Percentiles rank a stretch among this genome's conserved stretches.
phyloP scores from a whole-genome alignment of 2,113 vertebrate genomes.

The Cyanoramphus novaezelandiae region DNA sequence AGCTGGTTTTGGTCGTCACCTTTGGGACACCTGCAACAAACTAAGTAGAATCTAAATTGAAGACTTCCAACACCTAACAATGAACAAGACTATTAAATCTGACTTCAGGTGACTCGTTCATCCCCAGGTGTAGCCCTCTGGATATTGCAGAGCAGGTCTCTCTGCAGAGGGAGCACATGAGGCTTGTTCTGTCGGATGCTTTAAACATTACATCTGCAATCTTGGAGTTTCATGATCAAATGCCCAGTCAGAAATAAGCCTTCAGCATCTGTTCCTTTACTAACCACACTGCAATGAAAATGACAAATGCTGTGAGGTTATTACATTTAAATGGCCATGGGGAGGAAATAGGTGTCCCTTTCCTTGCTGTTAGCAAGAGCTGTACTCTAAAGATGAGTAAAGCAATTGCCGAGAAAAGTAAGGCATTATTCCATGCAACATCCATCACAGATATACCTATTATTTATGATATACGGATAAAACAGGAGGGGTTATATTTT shows the following conservation, averaged over 20 bases:
- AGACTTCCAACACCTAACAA: background rate
- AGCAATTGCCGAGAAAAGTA: background rate
- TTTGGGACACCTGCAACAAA: background rate
- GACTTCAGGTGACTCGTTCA: background rate
- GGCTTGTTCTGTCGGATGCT: background rate
- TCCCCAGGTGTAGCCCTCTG: accelerated
- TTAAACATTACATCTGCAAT: background rate
- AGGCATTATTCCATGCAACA: background rate
- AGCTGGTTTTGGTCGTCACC: background rate
- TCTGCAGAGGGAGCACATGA: background rate
- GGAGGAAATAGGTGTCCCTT: background rate
- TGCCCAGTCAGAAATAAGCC: background rate
- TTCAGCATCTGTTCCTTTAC: background rate
- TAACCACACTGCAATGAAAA: background rate
- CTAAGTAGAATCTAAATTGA: background rate
- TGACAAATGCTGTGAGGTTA: background rate
- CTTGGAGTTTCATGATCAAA: background rate
- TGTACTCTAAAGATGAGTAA: background rate
- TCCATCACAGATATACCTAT: background rate
- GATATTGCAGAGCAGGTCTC: background rate
- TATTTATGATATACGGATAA: background rate
- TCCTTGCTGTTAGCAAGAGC: background rate
- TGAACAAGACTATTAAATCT: background rate
- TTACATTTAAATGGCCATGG: background rate
- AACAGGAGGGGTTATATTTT: background rate